Evolutionary conservation across 2,888 invertebrate genomes (phyloP), one percentile per base, ranked within the genome.

Genomic region (Eupithecia pulchellata): DNA sequence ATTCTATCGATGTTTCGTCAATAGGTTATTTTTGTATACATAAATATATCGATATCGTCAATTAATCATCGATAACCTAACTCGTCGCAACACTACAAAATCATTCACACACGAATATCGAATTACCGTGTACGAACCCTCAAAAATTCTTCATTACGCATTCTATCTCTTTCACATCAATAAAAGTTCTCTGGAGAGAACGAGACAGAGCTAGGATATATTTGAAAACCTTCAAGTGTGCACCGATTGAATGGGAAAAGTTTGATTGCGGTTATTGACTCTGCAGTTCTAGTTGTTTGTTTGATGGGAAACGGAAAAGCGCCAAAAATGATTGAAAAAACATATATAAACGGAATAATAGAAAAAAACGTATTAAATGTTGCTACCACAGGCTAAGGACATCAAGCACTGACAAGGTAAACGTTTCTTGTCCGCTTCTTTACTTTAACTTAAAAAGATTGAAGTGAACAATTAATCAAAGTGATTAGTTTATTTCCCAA

Each of bases 211-310:
- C 85, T 87, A 90, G 89, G 90, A 91, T 87, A 86, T 88, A 64
- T 81, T 84, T 78, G 91, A 91, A 89, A 85, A 88, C 91, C 85
- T 81, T 83, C 82, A 91, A 91, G 90, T 91, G 90, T 86, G 30
- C 30, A 52, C 58, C 58, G 81, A 85, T 87, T 80, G 55, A n/a
- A 67, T 69, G 69, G 58, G 68, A 68, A 69, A 79, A 77, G 71
- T 80, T 80, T 79, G 68, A 76, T 77, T 72, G 65, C 20, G 52
- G 52, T 25, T 52, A 25, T 25, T 52, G 52, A 52, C 52, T n/a
- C n/a, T n/a, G n/a, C n/a, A n/a, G n/a, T n/a, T n/a, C n/a, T n/a
- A n/a, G n/a, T n/a, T n/a, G n/a, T n/a, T n/a, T n/a, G n/a, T n/a
- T 47, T 20, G 2, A 20, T 20, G 9, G 47, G 17, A 47, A n/a